phyloP scores from a whole-genome alignment of 2,888 invertebrate species.

The Xylocampa areola region DNA sequence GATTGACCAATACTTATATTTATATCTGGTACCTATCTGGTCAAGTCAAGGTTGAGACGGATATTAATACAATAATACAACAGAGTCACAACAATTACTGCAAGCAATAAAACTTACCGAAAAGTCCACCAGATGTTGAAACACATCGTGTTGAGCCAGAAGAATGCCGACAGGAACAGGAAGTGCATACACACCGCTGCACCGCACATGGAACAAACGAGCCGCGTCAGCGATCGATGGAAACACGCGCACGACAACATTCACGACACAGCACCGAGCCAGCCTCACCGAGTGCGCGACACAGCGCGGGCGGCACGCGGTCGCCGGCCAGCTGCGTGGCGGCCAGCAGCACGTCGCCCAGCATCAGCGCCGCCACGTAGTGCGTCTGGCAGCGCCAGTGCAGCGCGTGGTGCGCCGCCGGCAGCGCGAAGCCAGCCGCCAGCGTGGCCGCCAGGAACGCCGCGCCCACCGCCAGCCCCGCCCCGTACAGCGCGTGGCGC shows the following conservation, averaged over 20 bases:
- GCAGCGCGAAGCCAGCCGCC: slow-evolving; percentile 94
- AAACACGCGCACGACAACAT: background rate
- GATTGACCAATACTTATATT: no score
- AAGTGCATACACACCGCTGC: slow-evolving; percentile 96
- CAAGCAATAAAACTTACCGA: no score
- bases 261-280: slow-evolving; percentile 4
- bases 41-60: no score
- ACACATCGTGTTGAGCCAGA: slow-evolving; percentile 98
- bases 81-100: no score
- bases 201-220: slow-evolving; percentile 73
- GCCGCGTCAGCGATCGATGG: slow-evolving; percentile 17
- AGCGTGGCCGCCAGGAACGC: slow-evolving; percentile 95
- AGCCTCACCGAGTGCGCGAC: slow-evolving; percentile 92
- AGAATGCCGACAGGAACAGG: slow-evolving; percentile 96
- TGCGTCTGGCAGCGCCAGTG: slow-evolving; percentile 97
- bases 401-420: slow-evolving; percentile 95
- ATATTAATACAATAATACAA: no score
- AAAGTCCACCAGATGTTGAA: slow-evolving; percentile 98
- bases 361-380: slow-evolving; percentile 95
- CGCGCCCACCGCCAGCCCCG: slow-evolving; percentile 94
- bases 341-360: slow-evolving; percentile 94
- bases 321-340: slow-evolving; percentile 93
- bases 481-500: slow-evolving; percentile 93
- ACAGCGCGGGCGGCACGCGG: slow-evolving; percentile 90
- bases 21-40: no score